phyloP scores from a whole-genome alignment of 1,140 invertebrate species.

The Homarus americanus region DNA sequence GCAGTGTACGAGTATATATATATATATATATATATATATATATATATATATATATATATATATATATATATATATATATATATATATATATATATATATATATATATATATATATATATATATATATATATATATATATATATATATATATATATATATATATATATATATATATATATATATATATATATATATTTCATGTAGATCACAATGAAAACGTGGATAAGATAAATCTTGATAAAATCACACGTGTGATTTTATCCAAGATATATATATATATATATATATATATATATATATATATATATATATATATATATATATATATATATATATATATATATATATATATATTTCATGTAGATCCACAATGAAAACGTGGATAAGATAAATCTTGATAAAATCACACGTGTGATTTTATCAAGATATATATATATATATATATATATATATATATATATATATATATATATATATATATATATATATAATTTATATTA shows the following conservation, averaged over 20 bases:
- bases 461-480: not conserved
- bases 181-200: slow-evolving; percentile 29
- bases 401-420: not conserved
- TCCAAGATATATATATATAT: too few species aligned
- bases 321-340: slow-evolving; percentile 13
- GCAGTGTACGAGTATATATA: not conserved
- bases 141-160: slow-evolving; percentile 29
- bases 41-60: slow-evolving; percentile 29
- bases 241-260: too few species aligned
- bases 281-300: slow-evolving; percentile 7
- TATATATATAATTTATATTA: not conserved
- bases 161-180: slow-evolving; percentile 29
- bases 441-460: not conserved
- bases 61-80: slow-evolving; percentile 29
- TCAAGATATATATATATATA: not conserved
- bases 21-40: slow-evolving; percentile 29
- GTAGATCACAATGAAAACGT: too few species aligned
- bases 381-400: too few species aligned
- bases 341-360: too few species aligned
- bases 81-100: slow-evolving; percentile 29
- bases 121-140: slow-evolving; percentile 29
- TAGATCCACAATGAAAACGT: too few species aligned
- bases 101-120: slow-evolving; percentile 29
- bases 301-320: slow-evolving; percentile 19
- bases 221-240: too few species aligned